Percentiles rank a stretch among this genome's conserved stretches.
These are phyloP conservation scores for Spinibarbus caldwelli DNA, from an alignment of 2,797 vertebrate species.

Conservation along the genomic window DNA sequence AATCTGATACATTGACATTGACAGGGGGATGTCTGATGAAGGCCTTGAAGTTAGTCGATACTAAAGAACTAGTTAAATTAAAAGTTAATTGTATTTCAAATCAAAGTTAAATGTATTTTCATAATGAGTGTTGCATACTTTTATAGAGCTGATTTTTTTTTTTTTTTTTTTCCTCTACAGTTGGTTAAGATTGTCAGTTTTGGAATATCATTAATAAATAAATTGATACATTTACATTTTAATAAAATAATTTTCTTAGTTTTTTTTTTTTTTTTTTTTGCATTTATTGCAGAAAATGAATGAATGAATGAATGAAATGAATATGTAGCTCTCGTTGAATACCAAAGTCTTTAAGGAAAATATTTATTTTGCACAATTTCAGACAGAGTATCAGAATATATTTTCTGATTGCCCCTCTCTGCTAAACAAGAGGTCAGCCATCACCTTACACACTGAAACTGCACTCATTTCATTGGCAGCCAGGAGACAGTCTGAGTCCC, in stretches of 20 bases:
- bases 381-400: neutral
- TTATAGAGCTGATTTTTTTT: neutral
- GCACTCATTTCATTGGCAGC: constrained; percentile 31
- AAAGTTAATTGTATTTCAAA: too few species aligned
- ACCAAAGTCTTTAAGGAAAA: neutral
- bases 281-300: too few species aligned
- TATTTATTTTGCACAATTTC: neutral
- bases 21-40: neutral
- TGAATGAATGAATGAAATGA: too few species aligned
- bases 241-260: too few species aligned
- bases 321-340: neutral
- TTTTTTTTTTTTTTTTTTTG: too few species aligned
- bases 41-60: neutral
- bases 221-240: too few species aligned
- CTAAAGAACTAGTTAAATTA: neutral
- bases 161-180: neutral
- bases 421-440: constrained; percentile 7
- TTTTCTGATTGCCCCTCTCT: neutral
- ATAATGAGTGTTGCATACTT: neutral
- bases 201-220: neutral
- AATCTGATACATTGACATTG: neutral
- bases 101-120: neutral
- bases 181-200: neutral
- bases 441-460: constrained; percentile 15
- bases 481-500: neutral